These are phyloP conservation scores for Pleuronectes platessa DNA, from an alignment of 2,113 vertebrate genomes.

Conservation along the genomic window DNA sequence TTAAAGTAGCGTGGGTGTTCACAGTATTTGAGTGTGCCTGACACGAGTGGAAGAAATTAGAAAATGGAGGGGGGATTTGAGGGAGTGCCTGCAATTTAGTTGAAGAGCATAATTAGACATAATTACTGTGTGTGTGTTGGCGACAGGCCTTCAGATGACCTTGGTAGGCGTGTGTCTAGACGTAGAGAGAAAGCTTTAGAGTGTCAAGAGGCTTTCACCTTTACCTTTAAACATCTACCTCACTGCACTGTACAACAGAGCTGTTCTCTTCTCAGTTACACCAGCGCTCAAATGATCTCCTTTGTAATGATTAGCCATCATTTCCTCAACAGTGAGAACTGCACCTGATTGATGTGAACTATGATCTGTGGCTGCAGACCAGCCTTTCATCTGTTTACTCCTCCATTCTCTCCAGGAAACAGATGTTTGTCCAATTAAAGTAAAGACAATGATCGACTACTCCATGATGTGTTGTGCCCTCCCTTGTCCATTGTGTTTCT, in stretches of 20 bases:
- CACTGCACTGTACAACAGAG: not conserved
- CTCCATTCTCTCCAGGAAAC: not conserved
- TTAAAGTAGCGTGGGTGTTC: not conserved
- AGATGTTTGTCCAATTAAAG: not conserved
- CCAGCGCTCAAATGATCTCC: not conserved
- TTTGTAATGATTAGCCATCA: conserved; percentile 12
- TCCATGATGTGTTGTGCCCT: not conserved
- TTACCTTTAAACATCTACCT: not conserved
- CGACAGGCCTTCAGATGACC: not conserved
- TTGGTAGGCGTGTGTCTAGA: conserved; percentile 2
- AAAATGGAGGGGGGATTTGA: conserved; percentile 1
- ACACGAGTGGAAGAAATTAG: not conserved
- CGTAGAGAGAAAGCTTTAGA: not conserved
- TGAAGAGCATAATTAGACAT: conserved; percentile 50
- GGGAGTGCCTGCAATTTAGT: conserved; percentile 43
- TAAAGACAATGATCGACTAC: not conserved
- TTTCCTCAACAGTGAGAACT: conserved; percentile 4
- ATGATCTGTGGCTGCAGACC: not conserved
- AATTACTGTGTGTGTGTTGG: conserved; percentile 45
- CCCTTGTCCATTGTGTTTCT: not conserved
- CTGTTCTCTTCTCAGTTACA: not conserved
- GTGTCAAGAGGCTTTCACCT: not conserved
- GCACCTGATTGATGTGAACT: not conserved
- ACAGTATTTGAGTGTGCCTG: conserved; percentile 5
- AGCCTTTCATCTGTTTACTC: not conserved